phyloP scores from a whole-genome alignment of 2,113 vertebrate genomes.

The Anser cygnoides region DNA sequence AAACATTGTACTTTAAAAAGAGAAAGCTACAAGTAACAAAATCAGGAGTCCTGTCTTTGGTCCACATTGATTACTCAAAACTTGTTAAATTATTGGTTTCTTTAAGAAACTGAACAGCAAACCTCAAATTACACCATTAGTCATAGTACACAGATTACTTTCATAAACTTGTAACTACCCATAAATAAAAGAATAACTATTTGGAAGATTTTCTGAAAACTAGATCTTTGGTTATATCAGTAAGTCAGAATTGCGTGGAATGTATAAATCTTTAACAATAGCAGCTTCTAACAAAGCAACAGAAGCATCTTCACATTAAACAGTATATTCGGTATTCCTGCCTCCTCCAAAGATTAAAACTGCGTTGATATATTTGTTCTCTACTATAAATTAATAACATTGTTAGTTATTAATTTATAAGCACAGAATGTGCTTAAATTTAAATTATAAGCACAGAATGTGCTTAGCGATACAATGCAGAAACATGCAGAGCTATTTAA shows the following conservation, averaged over 20 bases:
- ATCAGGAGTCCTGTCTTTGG: slow-evolving; percentile 63
- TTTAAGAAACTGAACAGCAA: not conserved
- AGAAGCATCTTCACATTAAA: not conserved
- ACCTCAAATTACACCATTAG: not conserved
- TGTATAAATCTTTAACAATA: not conserved
- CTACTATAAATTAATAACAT: not conserved
- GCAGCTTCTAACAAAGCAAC: not conserved
- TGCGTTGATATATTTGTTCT: not conserved
- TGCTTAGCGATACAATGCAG: not conserved
- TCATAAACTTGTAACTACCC: not conserved
- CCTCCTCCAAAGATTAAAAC: not conserved
- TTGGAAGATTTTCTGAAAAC: not conserved
- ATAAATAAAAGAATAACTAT: not conserved
- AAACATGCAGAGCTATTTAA: slow-evolving; percentile 7
- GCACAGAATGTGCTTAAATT: not conserved
- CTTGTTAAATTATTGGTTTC: not conserved
- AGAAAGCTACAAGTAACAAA: slow-evolving; percentile 34
- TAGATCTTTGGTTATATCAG: not conserved
- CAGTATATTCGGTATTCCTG: not conserved
- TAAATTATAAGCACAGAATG: no score
- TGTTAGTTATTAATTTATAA: no score
- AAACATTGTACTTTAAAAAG: not conserved
- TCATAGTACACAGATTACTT: not conserved
- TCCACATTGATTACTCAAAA: not conserved
- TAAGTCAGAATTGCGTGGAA: not conserved